Conservation (phyloP, 1,140 invertebrate species). For the Mesaphorura yosii region DNA sequence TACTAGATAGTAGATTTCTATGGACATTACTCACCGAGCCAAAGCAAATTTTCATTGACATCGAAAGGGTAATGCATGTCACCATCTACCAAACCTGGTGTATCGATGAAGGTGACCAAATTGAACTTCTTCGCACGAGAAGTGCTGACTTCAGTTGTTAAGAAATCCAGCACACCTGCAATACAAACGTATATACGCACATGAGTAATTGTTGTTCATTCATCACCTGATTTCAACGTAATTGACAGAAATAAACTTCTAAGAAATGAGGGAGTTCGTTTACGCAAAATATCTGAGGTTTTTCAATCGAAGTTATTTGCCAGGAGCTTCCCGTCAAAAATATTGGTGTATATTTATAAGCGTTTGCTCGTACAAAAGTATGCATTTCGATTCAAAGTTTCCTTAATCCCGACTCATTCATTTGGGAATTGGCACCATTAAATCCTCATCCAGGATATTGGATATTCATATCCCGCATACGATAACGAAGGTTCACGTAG, state of each 20-base stretch:
- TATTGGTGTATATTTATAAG: not conserved
- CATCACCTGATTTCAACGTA: too few species aligned
- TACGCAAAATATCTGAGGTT: not conserved
- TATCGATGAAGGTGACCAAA: slow-evolving; percentile 51
- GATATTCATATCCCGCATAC: too few species aligned
- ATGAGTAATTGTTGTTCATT: slow-evolving; percentile 14
- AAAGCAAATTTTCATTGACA: slow-evolving; percentile 48
- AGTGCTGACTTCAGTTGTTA: slow-evolving; percentile 48
- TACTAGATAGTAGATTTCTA: too few species aligned
- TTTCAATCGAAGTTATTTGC: too few species aligned
- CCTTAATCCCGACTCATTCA: too few species aligned
- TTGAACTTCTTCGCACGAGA: slow-evolving; percentile 50
- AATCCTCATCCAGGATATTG: too few species aligned
- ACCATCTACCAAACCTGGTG: slow-evolving; percentile 51
- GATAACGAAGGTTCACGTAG: too few species aligned
- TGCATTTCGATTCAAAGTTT: too few species aligned
- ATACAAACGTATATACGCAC: slow-evolving; percentile 19
- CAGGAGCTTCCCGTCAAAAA: not conserved
- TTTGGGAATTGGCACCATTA: too few species aligned
- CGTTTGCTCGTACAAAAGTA: too few species aligned
- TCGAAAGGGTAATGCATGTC: slow-evolving; percentile 55
- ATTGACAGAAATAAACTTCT: slow-evolving; percentile 7
- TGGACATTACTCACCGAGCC: slow-evolving; percentile 42
- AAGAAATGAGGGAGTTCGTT: slow-evolving; percentile 1
- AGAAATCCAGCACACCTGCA: slow-evolving; percentile 47